Evolutionary conservation across 2,797 vertebrate genomes (phyloP).

Genomic region (Phaenicophaeus curvirostris): DNA sequence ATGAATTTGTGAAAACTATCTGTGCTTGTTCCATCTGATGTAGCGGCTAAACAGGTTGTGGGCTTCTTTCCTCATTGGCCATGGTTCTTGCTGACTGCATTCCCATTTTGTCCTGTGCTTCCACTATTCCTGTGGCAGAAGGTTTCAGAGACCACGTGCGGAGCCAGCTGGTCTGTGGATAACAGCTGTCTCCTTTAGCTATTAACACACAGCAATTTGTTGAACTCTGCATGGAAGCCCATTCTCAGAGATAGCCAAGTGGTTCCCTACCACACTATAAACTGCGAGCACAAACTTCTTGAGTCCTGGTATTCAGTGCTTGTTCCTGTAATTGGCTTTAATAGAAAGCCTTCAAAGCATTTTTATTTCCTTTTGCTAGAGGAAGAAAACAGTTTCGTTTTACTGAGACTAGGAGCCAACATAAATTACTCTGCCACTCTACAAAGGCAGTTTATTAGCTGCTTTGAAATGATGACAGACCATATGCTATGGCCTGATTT

Average conservation of each 20-base stretch:
- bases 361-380: conserved; percentile 46
- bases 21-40: fast-evolving
- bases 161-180: not conserved
- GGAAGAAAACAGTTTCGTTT: conserved; percentile 12
- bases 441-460: conserved; percentile 3
- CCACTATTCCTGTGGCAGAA: not conserved
- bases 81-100: not conserved
- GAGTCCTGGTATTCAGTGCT: not conserved
- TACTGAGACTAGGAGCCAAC: not conserved
- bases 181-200: conserved; percentile 34
- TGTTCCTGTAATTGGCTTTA: conserved; percentile 38
- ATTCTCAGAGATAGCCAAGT: not conserved
- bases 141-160: not conserved
- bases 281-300: not conserved
- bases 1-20: not conserved
- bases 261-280: not conserved
- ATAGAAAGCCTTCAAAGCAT: conserved; percentile 26
- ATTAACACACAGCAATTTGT: not conserved
- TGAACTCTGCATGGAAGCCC: not conserved
- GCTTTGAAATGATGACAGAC: not conserved
- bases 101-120: not conserved
- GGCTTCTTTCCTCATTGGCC: not conserved
- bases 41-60: not conserved
- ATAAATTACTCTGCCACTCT: not conserved
- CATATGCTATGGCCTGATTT: not conserved